Conservation (phyloP, 2,797 vertebrate species). For the Chloroceryle amazona region DNA sequence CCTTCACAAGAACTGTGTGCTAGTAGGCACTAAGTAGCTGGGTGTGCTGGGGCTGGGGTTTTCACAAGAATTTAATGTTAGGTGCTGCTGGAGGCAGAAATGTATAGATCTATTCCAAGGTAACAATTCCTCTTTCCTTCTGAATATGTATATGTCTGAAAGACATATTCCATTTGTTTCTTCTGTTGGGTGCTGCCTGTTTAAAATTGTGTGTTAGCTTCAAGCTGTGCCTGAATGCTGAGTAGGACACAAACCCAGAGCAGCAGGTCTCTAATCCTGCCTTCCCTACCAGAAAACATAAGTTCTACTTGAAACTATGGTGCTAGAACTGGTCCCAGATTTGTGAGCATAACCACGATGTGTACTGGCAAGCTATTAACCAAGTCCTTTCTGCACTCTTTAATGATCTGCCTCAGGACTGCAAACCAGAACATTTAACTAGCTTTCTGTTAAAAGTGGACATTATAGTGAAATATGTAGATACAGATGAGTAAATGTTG, state of each 20-base stretch:
- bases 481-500: neutral
- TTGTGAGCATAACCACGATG: neutral
- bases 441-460: neutral
- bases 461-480: neutral
- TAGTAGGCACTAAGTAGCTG: neutral
- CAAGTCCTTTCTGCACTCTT: neutral
- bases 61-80: neutral
- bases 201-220: conserved; percentile 11
- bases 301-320: neutral
- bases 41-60: neutral
- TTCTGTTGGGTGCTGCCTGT: neutral
- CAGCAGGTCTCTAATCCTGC: neutral
- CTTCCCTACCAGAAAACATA: neutral
- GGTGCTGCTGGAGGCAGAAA: neutral
- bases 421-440: neutral
- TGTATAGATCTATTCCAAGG: neutral
- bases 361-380: neutral
- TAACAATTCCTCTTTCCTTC: neutral
- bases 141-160: neutral
- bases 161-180: neutral
- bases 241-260: neutral
- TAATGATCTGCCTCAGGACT: neutral
- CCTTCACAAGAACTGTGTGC: neutral
- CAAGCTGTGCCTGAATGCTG: neutral
- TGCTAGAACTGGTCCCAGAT: neutral